These are phyloP conservation scores for Athetis lepigone DNA, from an alignment of 2,888 invertebrate species.

Conservation along the genomic window DNA sequence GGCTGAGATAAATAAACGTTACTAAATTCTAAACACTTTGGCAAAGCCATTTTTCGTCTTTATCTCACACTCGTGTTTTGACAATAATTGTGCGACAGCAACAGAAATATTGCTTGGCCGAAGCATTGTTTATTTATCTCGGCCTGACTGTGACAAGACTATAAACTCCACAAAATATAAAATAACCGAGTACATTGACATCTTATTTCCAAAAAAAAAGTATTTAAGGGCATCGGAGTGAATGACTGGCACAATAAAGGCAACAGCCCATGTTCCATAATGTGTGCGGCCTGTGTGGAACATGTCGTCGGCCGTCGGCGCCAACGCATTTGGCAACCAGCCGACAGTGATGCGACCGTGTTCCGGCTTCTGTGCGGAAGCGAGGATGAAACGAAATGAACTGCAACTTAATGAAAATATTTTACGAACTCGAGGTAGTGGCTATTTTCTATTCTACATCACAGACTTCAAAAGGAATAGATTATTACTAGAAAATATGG, in stretches of 20 bases:
- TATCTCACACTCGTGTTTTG: no score
- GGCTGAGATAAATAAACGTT: no score
- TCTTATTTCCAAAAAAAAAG: constrained; percentile 69
- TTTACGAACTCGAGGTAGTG: constrained; percentile 34
- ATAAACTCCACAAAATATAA: constrained; percentile 21
- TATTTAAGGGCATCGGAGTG: constrained; percentile 65
- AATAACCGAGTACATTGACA: constrained; percentile 49
- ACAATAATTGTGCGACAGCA: no score
- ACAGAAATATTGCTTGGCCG: no score
- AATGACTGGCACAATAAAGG: constrained; percentile 68
- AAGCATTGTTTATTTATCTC: no score
- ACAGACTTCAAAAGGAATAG: no score
- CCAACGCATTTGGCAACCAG: constrained; percentile 73
- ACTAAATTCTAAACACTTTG: no score
- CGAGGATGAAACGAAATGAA: constrained; percentile 51
- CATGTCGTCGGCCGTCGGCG: constrained; percentile 60
- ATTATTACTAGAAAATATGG: no score
- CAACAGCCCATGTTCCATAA: constrained; percentile 61
- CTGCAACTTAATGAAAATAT: constrained; percentile 29
- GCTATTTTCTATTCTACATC: no score
- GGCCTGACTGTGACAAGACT: no score
- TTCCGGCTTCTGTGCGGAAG: constrained; percentile 64
- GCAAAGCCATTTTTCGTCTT: no score
- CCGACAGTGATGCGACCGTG: constrained; percentile 73
- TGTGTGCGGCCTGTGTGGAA: constrained; percentile 50